phyloP scores from a whole-genome alignment of 2,113 vertebrate species.

The Sclerurus mexicanus region DNA sequence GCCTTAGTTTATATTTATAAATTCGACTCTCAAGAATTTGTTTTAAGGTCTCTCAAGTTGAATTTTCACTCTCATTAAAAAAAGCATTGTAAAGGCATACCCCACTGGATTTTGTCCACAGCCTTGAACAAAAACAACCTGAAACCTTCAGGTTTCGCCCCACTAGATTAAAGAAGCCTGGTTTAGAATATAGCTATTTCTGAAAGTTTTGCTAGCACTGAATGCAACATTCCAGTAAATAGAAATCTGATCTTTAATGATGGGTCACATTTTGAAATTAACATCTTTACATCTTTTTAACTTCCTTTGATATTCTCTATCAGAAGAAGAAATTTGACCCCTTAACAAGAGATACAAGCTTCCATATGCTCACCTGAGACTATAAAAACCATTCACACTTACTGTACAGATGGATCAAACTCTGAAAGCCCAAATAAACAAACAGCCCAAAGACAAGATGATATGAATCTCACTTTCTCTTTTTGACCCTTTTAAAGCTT shows the following conservation, averaged over 20 bases:
- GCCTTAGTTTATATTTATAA: background rate
- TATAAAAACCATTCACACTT: background rate
- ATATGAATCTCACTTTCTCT: background rate
- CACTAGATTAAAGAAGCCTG: background rate
- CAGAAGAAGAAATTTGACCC: background rate
- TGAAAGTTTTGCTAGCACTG: background rate
- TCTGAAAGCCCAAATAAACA: background rate
- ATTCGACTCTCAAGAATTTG: background rate
- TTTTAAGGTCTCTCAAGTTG: background rate
- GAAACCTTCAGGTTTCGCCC: background rate
- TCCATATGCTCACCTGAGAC: background rate
- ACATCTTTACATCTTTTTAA: background rate
- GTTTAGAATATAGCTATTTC: background rate
- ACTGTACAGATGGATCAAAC: background rate
- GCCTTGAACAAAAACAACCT: background rate
- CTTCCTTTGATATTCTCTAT: background rate
- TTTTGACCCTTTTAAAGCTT: background rate
- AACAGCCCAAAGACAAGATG: background rate
- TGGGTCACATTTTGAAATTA: background rate
- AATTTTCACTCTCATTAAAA: background rate
- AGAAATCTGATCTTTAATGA: background rate
- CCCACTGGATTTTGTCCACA: background rate
- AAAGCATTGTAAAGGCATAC: background rate
- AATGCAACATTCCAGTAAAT: background rate
- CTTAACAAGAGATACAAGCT: background rate